Evolutionary conservation across 2,113 vertebrate genomes (phyloP).

Genomic region (Dicrurus megarhynchus): DNA sequence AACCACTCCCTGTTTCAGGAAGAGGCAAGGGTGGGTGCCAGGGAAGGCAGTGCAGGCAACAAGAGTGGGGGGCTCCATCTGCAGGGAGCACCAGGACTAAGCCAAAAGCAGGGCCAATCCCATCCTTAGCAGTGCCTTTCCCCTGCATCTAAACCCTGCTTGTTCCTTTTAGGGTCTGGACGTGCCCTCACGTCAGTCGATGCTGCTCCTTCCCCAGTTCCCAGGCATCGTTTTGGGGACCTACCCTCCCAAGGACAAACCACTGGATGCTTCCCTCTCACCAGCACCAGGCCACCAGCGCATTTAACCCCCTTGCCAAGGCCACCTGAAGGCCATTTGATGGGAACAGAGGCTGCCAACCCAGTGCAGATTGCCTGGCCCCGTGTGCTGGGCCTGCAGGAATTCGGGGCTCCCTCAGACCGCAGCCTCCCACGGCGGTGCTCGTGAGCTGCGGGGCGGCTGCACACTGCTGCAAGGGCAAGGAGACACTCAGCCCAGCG

Average conservation of each 20-base stretch:
- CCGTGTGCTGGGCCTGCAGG: not conserved
- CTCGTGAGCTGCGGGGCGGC: fast-evolving
- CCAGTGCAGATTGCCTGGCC: not conserved
- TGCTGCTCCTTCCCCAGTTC: not conserved
- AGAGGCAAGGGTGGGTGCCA: not conserved
- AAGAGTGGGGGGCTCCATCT: fast-evolving
- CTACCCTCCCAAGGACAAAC: not conserved
- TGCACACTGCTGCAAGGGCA: not conserved
- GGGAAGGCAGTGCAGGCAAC: fast-evolving
- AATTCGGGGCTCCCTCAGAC: not conserved
- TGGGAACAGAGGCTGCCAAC: not conserved
- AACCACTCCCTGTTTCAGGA: not conserved
- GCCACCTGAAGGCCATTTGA: fast-evolving
- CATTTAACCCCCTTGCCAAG: not conserved
- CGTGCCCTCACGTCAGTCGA: not conserved
- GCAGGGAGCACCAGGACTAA: not conserved
- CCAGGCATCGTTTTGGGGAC: not conserved
- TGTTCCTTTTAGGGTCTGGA: fast-evolving
- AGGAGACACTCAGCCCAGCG: not conserved
- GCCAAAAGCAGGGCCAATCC: not conserved
- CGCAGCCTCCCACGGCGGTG: not conserved
- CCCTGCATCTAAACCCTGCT: not conserved
- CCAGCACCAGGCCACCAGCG: not conserved
- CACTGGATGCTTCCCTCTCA: not conserved
- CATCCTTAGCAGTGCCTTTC: fast-evolving